A percentile compares a stretch with the other conserved stretches of the same genome.
phyloP scores from a whole-genome alignment of 1,140 invertebrate species.

The Himalopsyche phryganea region DNA sequence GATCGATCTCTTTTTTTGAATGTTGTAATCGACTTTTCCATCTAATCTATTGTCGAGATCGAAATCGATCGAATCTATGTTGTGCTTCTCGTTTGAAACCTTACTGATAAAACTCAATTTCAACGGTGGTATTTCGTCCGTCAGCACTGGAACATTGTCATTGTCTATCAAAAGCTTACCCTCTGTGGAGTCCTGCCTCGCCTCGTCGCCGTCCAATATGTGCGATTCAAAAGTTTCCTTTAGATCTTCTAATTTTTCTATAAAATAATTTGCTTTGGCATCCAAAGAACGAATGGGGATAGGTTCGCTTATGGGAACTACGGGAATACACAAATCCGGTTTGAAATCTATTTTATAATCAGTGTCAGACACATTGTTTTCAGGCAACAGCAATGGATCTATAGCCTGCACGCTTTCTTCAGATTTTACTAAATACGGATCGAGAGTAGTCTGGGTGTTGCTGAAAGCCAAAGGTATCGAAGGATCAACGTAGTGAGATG shows the following conservation, averaged over 20 bases:
- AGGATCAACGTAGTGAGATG: conserved; percentile 23
- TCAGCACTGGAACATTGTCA: no score
- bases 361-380: conserved; percentile 18
- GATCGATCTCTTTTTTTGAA: neutral
- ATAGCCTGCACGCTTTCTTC: conserved; percentile 32
- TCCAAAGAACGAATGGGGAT: conserved; percentile 41
- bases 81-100: neutral
- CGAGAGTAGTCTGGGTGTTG: neutral
- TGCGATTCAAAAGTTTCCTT: no score
- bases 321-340: conserved; percentile 44
- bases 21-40: neutral
- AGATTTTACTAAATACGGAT: conserved; percentile 3
- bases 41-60: neutral
- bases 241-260: neutral
- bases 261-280: conserved; percentile 35
- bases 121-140: neutral
- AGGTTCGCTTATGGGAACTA: conserved; percentile 46
- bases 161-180: no score
- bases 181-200: no score
- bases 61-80: neutral
- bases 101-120: no score
- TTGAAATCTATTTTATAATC: conserved; percentile 37
- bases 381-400: conserved; percentile 47
- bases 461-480: conserved; percentile 3
- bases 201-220: no score